Conservation (phyloP, 2,888 invertebrate genomes). For the Ectobius pallidus region DNA sequence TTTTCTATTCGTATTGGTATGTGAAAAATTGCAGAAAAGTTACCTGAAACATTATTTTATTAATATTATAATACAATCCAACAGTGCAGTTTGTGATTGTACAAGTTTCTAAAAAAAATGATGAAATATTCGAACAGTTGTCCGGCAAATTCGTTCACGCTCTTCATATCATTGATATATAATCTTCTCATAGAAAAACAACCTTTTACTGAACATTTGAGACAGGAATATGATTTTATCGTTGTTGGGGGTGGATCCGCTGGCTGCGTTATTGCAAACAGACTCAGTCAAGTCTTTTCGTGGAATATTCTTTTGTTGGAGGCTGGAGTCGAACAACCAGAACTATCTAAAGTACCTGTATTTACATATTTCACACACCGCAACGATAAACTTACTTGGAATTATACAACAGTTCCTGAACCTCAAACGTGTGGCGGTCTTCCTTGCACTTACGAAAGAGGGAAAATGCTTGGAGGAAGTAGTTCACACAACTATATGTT, state of each 20-base stretch:
- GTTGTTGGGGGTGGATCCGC: not conserved
- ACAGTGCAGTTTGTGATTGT: too few relatives aligned
- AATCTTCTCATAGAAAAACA: too few relatives aligned
- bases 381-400: constrained; percentile 51
- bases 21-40: too few relatives aligned
- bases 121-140: too few relatives aligned
- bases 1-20: too few relatives aligned
- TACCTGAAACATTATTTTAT: too few relatives aligned
- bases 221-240: not conserved
- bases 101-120: too few relatives aligned
- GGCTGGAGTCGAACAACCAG: constrained; percentile 7
- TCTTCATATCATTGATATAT: too few relatives aligned
- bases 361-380: constrained; percentile 43
- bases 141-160: too few relatives aligned
- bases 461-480: constrained; percentile 13
- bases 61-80: too few relatives aligned
- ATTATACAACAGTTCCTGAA: not conserved
- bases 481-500: not conserved
- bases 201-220: too few relatives aligned
- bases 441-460: not conserved
- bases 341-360: constrained; percentile 3
- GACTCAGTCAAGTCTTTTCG: not conserved
- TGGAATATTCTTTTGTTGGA: constrained; percentile 18
- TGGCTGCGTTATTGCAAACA: constrained; percentile 4
- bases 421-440: not conserved